Evolutionary conservation across 2,797 vertebrate species (phyloP).

Genomic region (Hemibagrus guttatus): DNA sequence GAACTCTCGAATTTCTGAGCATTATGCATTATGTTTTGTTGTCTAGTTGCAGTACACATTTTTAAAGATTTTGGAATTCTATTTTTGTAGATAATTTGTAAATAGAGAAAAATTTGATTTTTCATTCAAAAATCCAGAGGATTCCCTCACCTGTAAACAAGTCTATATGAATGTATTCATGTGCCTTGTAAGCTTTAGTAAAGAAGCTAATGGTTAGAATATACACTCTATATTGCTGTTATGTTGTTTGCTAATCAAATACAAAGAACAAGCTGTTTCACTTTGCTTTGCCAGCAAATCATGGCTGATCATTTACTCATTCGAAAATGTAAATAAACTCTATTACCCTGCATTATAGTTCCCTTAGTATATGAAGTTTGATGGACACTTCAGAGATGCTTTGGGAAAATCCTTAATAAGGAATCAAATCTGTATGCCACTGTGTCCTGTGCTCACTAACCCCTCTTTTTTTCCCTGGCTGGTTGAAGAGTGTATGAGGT

Average conservation of each 20-base stretch:
- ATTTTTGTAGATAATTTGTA: not conserved
- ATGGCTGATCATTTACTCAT: not conserved
- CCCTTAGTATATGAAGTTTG: not conserved
- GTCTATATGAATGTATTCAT: not conserved
- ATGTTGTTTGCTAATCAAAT: not conserved
- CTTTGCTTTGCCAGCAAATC: not conserved
- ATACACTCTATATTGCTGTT: not conserved
- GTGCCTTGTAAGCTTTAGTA: not conserved
- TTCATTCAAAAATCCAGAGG: not conserved
- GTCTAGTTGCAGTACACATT: not conserved
- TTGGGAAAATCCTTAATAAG: not conserved
- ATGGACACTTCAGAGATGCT: not conserved
- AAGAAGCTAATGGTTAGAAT: not conserved
- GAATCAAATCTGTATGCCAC: not conserved
- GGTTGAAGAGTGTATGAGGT: slow-evolving; percentile 38
- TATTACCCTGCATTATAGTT: not conserved
- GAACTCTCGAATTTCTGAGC: no score
- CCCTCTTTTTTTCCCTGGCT: slow-evolving; percentile 10
- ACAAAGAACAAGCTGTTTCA: not conserved
- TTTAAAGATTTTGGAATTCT: not conserved
- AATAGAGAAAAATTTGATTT: not conserved
- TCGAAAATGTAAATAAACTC: not conserved
- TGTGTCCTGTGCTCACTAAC: slow-evolving; percentile 12
- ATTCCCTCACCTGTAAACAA: not conserved
- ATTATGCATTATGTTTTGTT: not conserved